phyloP scores from a whole-genome alignment of 2,113 vertebrate genomes.

The Melozone crissalis region DNA sequence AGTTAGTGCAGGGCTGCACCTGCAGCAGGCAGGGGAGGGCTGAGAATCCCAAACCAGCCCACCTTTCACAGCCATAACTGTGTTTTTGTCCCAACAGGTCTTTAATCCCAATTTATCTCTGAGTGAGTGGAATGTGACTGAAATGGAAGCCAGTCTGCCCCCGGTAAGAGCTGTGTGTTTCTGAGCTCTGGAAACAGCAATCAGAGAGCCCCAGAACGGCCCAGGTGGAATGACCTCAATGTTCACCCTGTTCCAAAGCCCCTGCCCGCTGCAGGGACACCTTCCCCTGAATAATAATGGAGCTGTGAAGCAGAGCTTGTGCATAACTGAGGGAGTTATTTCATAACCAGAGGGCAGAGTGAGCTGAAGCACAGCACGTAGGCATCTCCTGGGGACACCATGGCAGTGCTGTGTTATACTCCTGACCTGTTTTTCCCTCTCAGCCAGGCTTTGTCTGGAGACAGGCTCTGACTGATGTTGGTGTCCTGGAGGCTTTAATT shows the following conservation, averaged over 20 bases:
- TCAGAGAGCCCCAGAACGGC: background rate
- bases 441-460: background rate
- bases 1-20: background rate
- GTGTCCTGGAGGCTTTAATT: background rate
- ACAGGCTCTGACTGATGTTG: background rate
- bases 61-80: background rate
- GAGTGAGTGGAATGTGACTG: constrained; percentile 87
- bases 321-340: background rate
- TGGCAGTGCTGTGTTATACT: background rate
- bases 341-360: background rate
- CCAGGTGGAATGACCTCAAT: background rate
- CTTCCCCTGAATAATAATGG: background rate
- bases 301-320: background rate
- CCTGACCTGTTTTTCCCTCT: background rate
- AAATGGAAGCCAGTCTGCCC: constrained; percentile 85
- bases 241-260: background rate
- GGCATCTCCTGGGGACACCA: background rate
- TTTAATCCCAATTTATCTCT: constrained; percentile 84
- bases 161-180: constrained; percentile 74
- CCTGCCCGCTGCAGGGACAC: background rate
- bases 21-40: background rate
- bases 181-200: background rate
- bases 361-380: background rate
- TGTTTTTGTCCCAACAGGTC: constrained; percentile 66
- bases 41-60: accelerated